A percentile compares a stretch with the other conserved stretches of the same genome.
Evolutionary conservation across 2,888 invertebrate genomes (phyloP).

Genomic region (Baccha elongata): DNA sequence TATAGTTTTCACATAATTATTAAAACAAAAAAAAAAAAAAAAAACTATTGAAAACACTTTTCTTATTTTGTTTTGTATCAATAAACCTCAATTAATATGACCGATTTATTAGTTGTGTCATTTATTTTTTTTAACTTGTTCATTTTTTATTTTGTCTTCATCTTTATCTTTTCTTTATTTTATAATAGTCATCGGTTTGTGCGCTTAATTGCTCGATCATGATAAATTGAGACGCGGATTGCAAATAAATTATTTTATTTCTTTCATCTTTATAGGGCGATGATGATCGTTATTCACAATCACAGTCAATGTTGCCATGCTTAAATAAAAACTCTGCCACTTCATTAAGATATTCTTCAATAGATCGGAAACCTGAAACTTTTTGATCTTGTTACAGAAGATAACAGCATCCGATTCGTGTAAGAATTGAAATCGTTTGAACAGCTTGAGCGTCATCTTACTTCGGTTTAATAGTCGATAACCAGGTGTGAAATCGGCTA

Average conservation of each 20-base stretch:
- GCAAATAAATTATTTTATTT: constrained; percentile 69
- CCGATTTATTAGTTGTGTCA: constrained; percentile 60
- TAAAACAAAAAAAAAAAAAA: too few species aligned
- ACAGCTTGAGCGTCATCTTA: too few species aligned
- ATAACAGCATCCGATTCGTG: too few species aligned
- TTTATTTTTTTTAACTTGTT: neutral
- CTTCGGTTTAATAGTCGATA: too few species aligned
- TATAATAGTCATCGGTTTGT: constrained; percentile 51
- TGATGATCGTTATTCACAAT: constrained; percentile 54
- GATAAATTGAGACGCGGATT: constrained; percentile 73
- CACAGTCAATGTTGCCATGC: constrained; percentile 32
- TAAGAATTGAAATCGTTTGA: too few species aligned
- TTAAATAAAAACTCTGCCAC: too few species aligned
- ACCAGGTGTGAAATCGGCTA: too few species aligned
- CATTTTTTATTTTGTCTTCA: constrained; percentile 5
- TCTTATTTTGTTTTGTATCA: constrained; percentile 39
- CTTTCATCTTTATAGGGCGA: constrained; percentile 30
- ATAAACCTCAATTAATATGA: constrained; percentile 70
- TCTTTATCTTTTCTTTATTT: constrained; percentile 24
- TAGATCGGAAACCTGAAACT: too few species aligned
- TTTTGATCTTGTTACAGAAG: too few species aligned
- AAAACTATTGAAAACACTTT: constrained; percentile 2
- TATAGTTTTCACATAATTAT: constrained; percentile 13
- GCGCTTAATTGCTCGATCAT: constrained; percentile 72
- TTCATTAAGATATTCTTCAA: too few species aligned